phyloP scores from a whole-genome alignment of 1,140 invertebrate genomes.

The Drosophila pandora region DNA sequence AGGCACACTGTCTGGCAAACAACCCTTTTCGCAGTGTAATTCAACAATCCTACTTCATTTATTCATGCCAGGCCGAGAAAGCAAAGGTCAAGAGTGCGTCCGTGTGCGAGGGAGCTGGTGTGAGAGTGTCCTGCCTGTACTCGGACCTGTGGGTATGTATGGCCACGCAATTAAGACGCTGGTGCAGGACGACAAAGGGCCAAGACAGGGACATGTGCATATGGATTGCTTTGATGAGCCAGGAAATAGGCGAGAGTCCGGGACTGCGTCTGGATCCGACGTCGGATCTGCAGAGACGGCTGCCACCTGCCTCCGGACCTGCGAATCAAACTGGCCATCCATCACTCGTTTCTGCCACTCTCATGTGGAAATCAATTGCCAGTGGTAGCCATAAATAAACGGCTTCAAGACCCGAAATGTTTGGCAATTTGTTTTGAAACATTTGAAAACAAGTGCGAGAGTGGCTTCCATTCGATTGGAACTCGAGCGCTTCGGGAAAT shows the following conservation, averaged over 20 bases:
- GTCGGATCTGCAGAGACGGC: conserved; percentile 19
- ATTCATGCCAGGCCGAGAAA: conserved; percentile 34
- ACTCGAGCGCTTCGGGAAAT: too few species aligned
- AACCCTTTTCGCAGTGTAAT: conserved; percentile 3
- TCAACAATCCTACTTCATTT: conserved; percentile 52
- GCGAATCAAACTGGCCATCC: conserved; percentile 8
- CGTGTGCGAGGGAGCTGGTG: not conserved
- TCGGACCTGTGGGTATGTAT: conserved; percentile 17
- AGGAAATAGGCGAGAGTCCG: conserved; percentile 45
- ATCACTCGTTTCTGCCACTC: conserved; percentile 37
- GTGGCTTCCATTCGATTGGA: too few species aligned
- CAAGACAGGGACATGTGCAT: conserved; percentile 37
- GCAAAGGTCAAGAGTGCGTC: conserved; percentile 44
- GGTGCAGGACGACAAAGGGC: conserved; percentile 28
- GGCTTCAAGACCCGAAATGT: not conserved
- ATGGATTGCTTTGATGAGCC: conserved; percentile 46
- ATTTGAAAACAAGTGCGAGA: not conserved
- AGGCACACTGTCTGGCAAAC: too few species aligned
- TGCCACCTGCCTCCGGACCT: conserved; percentile 20
- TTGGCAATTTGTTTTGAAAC: conserved; percentile 1
- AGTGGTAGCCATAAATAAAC: conserved; percentile 17
- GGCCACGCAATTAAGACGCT: conserved; percentile 55
- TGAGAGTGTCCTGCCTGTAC: not conserved
- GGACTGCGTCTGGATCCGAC: too few species aligned
- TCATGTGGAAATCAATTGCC: conserved; percentile 42